Percentiles rank a stretch among this genome's conserved stretches.
Conservation (phyloP, 2,888 invertebrate species). For the Lymantria monacha region DNA sequence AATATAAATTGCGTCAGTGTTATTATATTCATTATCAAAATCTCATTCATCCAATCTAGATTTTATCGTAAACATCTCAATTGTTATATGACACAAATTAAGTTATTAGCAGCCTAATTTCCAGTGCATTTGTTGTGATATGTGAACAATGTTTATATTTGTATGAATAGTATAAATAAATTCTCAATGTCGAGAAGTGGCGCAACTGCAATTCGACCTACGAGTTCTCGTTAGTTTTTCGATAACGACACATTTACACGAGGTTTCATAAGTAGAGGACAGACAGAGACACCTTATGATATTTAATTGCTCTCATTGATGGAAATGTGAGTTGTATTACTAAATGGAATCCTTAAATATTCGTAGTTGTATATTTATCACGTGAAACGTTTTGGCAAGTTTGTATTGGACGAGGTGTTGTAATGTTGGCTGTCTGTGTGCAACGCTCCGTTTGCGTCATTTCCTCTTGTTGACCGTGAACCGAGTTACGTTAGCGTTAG, state of each 20-base stretch:
- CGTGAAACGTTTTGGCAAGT: slow-evolving; percentile 61
- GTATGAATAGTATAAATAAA: slow-evolving; percentile 30
- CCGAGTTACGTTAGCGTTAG: slow-evolving; percentile 70
- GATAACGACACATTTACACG: slow-evolving; percentile 29
- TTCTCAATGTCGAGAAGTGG: slow-evolving; percentile 44
- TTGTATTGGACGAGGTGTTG: slow-evolving; percentile 46
- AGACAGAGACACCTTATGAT: slow-evolving; percentile 6
- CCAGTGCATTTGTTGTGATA: slow-evolving; percentile 15
- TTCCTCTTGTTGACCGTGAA: slow-evolving; percentile 80
- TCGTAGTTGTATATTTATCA: slow-evolving; percentile 25
- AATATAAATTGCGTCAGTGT: slow-evolving; percentile 6
- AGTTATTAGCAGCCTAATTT: slow-evolving; percentile 3
- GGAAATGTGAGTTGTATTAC: slow-evolving; percentile 16
- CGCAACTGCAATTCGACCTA: slow-evolving; percentile 35
- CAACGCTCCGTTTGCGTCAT: slow-evolving; percentile 72
- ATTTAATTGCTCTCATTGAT: slow-evolving; percentile 33
- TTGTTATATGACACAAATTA: slow-evolving; percentile 8
- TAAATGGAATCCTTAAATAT: slow-evolving; percentile 34
- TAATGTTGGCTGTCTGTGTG: slow-evolving; percentile 49
- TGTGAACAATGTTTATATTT: slow-evolving; percentile 24
- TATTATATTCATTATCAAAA: slow-evolving; percentile 12
- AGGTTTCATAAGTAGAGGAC: not conserved
- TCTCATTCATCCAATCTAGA: slow-evolving; percentile 12
- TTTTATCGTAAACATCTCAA: slow-evolving; percentile 11
- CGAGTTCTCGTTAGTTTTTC: slow-evolving; percentile 38